phyloP scores from a whole-genome alignment of 2,797 vertebrate genomes.

The Protonibea diacanthus region DNA sequence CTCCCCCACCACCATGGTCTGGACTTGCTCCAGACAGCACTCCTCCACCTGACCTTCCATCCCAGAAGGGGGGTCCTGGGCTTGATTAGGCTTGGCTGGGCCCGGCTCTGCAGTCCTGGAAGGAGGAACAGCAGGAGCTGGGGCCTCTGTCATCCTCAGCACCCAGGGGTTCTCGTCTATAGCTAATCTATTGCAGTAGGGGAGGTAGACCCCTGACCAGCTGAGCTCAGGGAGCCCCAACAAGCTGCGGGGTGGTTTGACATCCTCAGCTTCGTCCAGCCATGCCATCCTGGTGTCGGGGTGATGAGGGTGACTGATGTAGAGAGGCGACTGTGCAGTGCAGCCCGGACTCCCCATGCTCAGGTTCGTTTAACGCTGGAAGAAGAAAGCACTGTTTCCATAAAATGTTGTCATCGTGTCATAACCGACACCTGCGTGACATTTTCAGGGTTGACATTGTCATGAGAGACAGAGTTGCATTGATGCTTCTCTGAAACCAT shows the following conservation, averaged over 20 bases:
- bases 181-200: slow-evolving; percentile 88
- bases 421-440: slow-evolving; percentile 17
- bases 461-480: slow-evolving; percentile 26
- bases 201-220: slow-evolving; percentile 86
- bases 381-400: slow-evolving; percentile 16
- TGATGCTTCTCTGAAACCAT: slow-evolving; percentile 41
- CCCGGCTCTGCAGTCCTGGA: slow-evolving; percentile 72
- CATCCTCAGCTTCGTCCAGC: slow-evolving; percentile 78
- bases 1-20: slow-evolving; percentile 95
- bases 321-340: slow-evolving; percentile 59
- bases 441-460: slow-evolving; percentile 21
- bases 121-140: slow-evolving; percentile 13
- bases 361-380: slow-evolving; percentile 26
- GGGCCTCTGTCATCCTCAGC: slow-evolving; percentile 78
- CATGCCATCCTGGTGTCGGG: slow-evolving; percentile 77
- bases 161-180: slow-evolving; percentile 85
- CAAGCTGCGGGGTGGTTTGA: slow-evolving; percentile 78
- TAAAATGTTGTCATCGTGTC: slow-evolving; percentile 3
- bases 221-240: slow-evolving; percentile 82
- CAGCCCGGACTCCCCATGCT: slow-evolving; percentile 89
- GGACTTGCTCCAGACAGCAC: slow-evolving; percentile 93
- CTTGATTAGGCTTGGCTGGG: slow-evolving; percentile 86
- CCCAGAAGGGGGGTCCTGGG: slow-evolving; percentile 71
- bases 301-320: slow-evolving; percentile 76
- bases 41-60: slow-evolving; percentile 90